Evolutionary conservation across 2,113 vertebrate genomes (phyloP), one percentile per base, ranked within the genome.

Genomic region (Corythornis cristatus): DNA sequence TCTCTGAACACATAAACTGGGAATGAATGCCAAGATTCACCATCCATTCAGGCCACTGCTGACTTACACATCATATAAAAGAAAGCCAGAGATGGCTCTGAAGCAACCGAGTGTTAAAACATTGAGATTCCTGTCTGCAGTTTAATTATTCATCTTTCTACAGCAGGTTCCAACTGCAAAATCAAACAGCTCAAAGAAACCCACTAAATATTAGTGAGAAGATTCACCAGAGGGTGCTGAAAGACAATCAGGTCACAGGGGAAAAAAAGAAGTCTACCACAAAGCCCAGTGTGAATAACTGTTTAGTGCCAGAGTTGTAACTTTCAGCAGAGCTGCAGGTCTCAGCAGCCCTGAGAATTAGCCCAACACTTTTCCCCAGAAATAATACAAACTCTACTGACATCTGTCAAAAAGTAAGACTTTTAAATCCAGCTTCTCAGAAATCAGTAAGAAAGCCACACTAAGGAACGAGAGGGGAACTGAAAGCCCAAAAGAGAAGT

Each of bases 301-400:
- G 43, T 67, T 43, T 43, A 67, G 74, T n/a, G 37, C 43, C 48
- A 0, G 4, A 5, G 50, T 0, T 65, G 43, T 15, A 22, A 22
- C 33, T 50, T 45, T 5, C 62, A 65, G 50, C 33, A 50, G 18
- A 54, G 37, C 2, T 26, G 42, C 35, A 46, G 48, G 33, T 64
- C 54, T n/a, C 28, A 6, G 50, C 56, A 93, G 58, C 68, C 23
- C 75, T 79, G 50, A 37, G 71, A 77, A 60, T 7, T 6, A 74
- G 37, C 48, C 17, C 43, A 11, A 21, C 7, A 2, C 6, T 1
- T 28, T 21, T 77, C 62, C 37, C 29, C 43, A 21, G 12, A 0
- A 0, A 45, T 42, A 18, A 15, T 37, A 11, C 40, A 14, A 42
- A 54, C 26, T 22, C 33, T 40, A 40, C 16, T 3, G 25, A 35